These are phyloP conservation scores for Chloropsis hardwickii DNA, from an alignment of 2,113 vertebrate genomes.

Conservation along the genomic window DNA sequence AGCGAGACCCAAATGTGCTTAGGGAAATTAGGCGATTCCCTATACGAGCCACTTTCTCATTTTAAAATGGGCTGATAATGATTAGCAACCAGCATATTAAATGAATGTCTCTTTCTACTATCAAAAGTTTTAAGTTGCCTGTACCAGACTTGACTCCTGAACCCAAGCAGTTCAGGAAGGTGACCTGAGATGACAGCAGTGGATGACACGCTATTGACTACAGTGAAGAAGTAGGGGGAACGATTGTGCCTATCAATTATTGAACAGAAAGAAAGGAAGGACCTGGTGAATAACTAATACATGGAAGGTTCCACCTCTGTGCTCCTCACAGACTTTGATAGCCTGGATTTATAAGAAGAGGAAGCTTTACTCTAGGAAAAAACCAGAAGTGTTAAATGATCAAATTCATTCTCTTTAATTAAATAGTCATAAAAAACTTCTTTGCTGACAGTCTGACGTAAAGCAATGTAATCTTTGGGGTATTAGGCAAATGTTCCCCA, in stretches of 20 bases:
- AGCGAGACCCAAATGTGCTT: conserved; percentile 59
- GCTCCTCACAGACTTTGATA: background rate
- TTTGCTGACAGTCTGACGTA: background rate
- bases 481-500: background rate
- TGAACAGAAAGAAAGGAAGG: conserved; percentile 47
- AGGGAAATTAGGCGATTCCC: conserved; percentile 62
- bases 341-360: background rate
- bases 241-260: conserved; percentile 44
- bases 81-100: conserved; percentile 60
- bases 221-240: conserved; percentile 54
- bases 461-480: background rate
- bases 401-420: background rate
- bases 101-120: conserved; percentile 43
- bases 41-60: conserved; percentile 44
- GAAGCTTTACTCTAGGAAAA: background rate
- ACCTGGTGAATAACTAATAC: conserved; percentile 21
- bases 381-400: background rate
- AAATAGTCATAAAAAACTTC: background rate
- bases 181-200: conserved; percentile 53
- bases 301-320: conserved; percentile 13
- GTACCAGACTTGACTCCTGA: conserved; percentile 49
- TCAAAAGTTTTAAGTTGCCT: conserved; percentile 56
- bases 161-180: conserved; percentile 44
- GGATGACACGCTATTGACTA: conserved; percentile 51
- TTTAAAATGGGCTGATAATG: conserved; percentile 54